Percentiles rank a stretch among this genome's conserved stretches.
These are phyloP conservation scores for Geotrupes spiniger DNA, from an alignment of 2,888 invertebrate genomes.

Conservation along the genomic window DNA sequence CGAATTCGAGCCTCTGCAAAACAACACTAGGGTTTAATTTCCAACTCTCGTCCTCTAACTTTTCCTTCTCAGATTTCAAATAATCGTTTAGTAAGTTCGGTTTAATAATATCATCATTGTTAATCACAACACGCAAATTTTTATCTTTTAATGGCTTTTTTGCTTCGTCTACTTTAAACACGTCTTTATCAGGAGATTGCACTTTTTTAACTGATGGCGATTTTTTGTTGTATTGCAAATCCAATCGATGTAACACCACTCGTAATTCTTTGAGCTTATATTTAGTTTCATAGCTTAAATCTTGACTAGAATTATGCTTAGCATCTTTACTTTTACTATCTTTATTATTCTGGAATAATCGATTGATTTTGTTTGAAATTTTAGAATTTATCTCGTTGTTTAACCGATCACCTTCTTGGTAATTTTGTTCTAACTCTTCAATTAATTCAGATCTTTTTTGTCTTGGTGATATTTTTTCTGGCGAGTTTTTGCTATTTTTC, in stretches of 20 bases:
- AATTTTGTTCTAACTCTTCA: no score
- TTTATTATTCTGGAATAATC: no score
- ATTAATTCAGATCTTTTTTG: slow-evolving; percentile 8
- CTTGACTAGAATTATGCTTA: slow-evolving; percentile 22
- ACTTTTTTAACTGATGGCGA: slow-evolving; percentile 26
- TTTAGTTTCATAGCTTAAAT: slow-evolving; percentile 24
- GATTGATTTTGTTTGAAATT: slow-evolving; percentile 5
- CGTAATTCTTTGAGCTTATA: slow-evolving; percentile 24
- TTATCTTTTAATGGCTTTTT: slow-evolving; percentile 13
- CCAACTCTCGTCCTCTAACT: slow-evolving; percentile 12
- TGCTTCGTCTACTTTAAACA: neutral
- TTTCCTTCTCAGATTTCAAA: slow-evolving; percentile 14
- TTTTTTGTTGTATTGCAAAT: slow-evolving; percentile 17
- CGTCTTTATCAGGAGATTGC: slow-evolving; percentile 5
- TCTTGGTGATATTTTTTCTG: slow-evolving; percentile 12
- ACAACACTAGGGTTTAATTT: slow-evolving; percentile 32
- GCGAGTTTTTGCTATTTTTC: slow-evolving; percentile 7
- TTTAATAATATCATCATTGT: slow-evolving; percentile 16
- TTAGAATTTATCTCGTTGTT: slow-evolving; percentile 6
- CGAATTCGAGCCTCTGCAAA: slow-evolving; percentile 32
- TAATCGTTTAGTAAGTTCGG: slow-evolving; percentile 13
- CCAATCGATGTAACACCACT: slow-evolving; percentile 22
- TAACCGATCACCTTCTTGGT: no score
- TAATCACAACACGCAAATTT: slow-evolving; percentile 22
- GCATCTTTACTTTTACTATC: neutral